Conservation (phyloP, 64 coral and sea anemone genomes). For the Orbicella faveolata region DNA sequence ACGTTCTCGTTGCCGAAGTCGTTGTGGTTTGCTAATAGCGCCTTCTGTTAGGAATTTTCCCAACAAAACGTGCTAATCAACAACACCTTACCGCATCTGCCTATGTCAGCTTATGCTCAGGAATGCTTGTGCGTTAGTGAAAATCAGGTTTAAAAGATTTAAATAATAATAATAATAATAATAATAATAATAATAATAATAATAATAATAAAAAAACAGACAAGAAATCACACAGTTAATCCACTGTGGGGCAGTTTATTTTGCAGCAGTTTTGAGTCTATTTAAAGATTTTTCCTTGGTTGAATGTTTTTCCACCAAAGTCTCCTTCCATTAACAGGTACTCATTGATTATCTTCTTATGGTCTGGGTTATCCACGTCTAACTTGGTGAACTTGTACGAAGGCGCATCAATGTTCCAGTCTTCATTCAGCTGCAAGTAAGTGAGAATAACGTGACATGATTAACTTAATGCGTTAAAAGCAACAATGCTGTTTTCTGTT, state of each 20-base stretch:
- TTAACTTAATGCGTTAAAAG: neutral
- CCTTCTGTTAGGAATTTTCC: too few species aligned
- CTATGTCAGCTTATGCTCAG: too few species aligned
- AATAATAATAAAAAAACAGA: too few species aligned
- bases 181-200: too few species aligned
- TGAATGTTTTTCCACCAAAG: slow-evolving; percentile 45
- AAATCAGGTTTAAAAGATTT: too few species aligned
- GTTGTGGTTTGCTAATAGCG: too few species aligned
- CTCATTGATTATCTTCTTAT: slow-evolving; percentile 70
- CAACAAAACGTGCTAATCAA: too few species aligned
- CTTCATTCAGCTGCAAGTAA: slow-evolving; percentile 59
- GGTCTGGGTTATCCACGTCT: slow-evolving; percentile 63
- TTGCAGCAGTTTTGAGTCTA: neutral
- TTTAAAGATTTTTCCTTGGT: slow-evolving; percentile 88
- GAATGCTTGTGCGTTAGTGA: too few species aligned
- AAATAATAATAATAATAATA: too few species aligned
- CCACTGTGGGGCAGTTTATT: neutral
- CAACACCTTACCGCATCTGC: too few species aligned
- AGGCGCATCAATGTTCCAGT: slow-evolving; percentile 70
- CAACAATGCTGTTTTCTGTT: neutral
- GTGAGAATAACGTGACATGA: neutral
- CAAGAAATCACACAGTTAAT: neutral
- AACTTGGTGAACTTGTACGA: slow-evolving; percentile 79
- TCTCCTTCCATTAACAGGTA: slow-evolving; percentile 56
- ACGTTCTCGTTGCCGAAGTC: too few species aligned